phyloP scores from a whole-genome alignment of 2,113 vertebrate species.

The Cyrtonyx montezumae region DNA sequence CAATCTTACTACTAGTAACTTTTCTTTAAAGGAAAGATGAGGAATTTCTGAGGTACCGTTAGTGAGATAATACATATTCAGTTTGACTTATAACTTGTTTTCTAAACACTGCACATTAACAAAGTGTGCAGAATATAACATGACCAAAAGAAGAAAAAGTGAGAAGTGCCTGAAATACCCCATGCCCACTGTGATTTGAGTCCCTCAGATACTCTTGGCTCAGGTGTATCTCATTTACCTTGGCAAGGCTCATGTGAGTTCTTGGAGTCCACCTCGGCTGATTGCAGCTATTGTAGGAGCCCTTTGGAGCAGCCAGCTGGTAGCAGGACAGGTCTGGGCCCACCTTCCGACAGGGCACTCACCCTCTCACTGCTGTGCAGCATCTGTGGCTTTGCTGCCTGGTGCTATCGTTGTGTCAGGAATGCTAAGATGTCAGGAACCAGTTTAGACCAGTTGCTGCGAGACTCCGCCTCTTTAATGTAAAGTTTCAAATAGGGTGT shows the following conservation, averaged over 20 bases:
- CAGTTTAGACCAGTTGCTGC: conserved; percentile 32
- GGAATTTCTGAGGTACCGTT: neutral
- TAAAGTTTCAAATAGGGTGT: conserved; percentile 9
- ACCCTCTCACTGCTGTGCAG: neutral
- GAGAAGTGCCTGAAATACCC: neutral
- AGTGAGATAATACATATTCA: neutral
- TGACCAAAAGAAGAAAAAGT: neutral
- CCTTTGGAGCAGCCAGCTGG: neutral
- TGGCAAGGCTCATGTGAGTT: neutral
- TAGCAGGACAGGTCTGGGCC: neutral
- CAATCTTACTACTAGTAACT: neutral
- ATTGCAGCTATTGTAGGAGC: neutral
- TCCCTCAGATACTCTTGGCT: neutral
- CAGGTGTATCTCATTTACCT: neutral
- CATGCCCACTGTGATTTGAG: neutral
- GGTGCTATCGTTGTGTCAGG: neutral
- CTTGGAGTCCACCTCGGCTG: neutral
- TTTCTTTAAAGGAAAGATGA: neutral
- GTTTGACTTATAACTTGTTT: neutral
- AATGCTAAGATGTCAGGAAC: neutral
- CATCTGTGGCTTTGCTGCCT: neutral
- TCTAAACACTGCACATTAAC: neutral
- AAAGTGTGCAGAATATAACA: neutral
- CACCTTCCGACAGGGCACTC: neutral
- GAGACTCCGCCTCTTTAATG: conserved; percentile 1